A percentile compares a stretch with the other conserved stretches of the same genome.
These are phyloP conservation scores for Lethenteron reissneri DNA, from an alignment of 2,113 vertebrate species.

Conservation along the genomic window DNA sequence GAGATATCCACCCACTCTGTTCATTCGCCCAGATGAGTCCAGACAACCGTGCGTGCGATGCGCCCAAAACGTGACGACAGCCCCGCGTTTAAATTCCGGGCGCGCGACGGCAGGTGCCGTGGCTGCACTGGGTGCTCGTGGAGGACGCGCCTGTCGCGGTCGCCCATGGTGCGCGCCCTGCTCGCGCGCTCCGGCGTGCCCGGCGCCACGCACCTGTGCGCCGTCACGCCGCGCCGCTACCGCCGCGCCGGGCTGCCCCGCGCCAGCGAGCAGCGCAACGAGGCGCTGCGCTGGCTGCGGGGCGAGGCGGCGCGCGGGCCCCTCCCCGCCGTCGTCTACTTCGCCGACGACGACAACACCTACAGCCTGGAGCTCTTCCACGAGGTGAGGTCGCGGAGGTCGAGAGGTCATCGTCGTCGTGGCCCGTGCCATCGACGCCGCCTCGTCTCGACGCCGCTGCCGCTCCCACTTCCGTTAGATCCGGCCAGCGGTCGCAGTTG, in stretches of 20 bases:
- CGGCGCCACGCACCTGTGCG: constrained; percentile 58
- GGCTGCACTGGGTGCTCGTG: constrained; percentile 76
- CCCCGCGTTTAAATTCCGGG: constrained; percentile 24
- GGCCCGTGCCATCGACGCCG: too few species aligned
- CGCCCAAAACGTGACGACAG: too few species aligned
- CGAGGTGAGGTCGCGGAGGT: constrained; percentile 36
- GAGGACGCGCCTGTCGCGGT: constrained; percentile 53
- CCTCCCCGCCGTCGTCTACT: constrained; percentile 76
- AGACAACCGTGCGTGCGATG: too few species aligned
- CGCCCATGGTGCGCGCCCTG: constrained; percentile 62
- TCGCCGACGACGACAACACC: constrained; percentile 84
- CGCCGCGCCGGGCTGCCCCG: constrained; percentile 73
- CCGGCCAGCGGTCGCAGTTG: too few species aligned
- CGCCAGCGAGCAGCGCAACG: constrained; percentile 92
- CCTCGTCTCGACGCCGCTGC: too few species aligned
- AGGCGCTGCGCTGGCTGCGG: constrained; percentile 74
- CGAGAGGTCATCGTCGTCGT: too few species aligned
- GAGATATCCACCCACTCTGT: too few species aligned
- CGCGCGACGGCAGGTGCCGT: constrained; percentile 51
- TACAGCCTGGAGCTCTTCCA: constrained; percentile 97
- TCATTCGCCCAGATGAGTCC: too few species aligned
- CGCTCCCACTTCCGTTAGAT: too few species aligned
- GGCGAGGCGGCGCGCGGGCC: constrained; percentile 69
- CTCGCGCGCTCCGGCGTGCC: constrained; percentile 46
- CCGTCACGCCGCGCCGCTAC: constrained; percentile 70